phyloP scores from a whole-genome alignment of 2,797 vertebrate species.

The Sylvilagus floridanus region DNA sequence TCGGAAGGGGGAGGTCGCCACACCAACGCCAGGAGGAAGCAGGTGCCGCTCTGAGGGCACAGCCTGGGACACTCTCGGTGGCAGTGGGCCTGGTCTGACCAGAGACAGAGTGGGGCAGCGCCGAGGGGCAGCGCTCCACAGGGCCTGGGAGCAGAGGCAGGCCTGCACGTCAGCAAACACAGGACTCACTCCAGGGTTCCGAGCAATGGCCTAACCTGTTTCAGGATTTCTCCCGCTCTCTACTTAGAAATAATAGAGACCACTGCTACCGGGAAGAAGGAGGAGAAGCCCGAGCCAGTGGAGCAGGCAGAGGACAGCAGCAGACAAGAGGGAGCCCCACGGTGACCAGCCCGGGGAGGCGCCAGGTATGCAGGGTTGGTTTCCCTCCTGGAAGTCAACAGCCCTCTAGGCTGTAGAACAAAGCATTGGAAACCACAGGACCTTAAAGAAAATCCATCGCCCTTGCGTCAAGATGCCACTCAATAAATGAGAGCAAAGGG shows the following conservation, averaged over 20 bases:
- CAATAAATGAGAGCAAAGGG: neutral
- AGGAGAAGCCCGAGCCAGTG: neutral
- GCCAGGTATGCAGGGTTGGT: neutral
- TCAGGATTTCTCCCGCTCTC: neutral
- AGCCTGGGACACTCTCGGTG: neutral
- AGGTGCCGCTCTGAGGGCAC: no score
- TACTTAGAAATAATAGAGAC: neutral
- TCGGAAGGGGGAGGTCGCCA: neutral
- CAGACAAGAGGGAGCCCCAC: neutral
- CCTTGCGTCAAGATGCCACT: neutral
- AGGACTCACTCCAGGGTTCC: neutral
- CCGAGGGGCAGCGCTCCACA: neutral
- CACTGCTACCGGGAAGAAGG: neutral
- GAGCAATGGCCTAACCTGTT: neutral
- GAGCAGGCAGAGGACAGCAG: neutral
- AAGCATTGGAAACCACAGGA: no score
- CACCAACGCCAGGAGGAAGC: neutral
- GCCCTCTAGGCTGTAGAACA: no score
- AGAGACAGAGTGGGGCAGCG: neutral
- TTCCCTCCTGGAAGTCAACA: neutral
- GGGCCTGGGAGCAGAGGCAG: neutral
- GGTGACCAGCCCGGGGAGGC: neutral
- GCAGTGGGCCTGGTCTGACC: neutral
- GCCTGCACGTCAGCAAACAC: neutral
- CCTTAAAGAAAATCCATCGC: neutral